Conservation (phyloP, 2,888 invertebrate species). For the Subacronicta megacephala region DNA sequence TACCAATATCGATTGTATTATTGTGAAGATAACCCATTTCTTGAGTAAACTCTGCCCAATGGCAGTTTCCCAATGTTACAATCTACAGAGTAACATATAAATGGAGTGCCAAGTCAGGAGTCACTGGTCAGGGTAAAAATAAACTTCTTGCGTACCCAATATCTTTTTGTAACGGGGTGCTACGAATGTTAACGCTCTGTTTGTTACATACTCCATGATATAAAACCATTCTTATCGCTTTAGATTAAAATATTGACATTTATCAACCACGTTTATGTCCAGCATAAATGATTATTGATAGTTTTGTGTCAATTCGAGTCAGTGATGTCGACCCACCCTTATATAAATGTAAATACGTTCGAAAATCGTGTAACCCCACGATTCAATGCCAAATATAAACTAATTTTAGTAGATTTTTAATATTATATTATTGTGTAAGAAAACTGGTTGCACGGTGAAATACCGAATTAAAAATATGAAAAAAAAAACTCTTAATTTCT, state of each 20-base stretch:
- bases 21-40: background rate
- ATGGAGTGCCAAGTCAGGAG: slow-evolving; percentile 1
- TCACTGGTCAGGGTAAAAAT: background rate
- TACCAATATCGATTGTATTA: background rate
- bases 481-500: slow-evolving; percentile 49
- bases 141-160: too few species aligned
- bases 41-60: too few species aligned
- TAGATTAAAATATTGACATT: slow-evolving; percentile 28
- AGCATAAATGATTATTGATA: slow-evolving; percentile 42
- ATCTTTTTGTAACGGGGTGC: background rate
- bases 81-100: background rate
- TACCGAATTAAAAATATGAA: slow-evolving; percentile 73
- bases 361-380: slow-evolving; percentile 66
- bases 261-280: slow-evolving; percentile 33
- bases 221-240: slow-evolving; percentile 26
- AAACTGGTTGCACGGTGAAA: slow-evolving; percentile 82
- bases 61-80: background rate
- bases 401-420: slow-evolving; percentile 69
- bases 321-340: slow-evolving; percentile 65
- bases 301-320: slow-evolving; percentile 57
- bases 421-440: slow-evolving; percentile 62
- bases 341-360: slow-evolving; percentile 70
- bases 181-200: slow-evolving; percentile 10
- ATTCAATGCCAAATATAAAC: slow-evolving; percentile 77
- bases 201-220: slow-evolving; percentile 10